Percentiles rank a stretch among this genome's conserved stretches.
These are phyloP conservation scores for Gracilinanus agilis DNA, from an alignment of 2,113 vertebrate species.

Conservation along the genomic window DNA sequence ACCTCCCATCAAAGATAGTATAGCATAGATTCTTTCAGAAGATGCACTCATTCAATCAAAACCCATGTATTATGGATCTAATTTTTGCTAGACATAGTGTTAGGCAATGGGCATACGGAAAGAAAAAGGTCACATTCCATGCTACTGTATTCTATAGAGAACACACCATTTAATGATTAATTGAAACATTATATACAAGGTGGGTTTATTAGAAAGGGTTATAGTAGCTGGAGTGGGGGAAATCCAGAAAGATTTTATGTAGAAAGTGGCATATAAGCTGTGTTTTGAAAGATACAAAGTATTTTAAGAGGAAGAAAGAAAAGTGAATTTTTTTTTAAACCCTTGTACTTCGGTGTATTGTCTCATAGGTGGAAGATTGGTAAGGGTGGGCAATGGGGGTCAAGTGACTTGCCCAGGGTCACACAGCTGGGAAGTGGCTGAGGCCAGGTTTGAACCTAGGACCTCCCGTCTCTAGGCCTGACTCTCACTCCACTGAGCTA, in stretches of 20 bases:
- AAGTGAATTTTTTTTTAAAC: no score
- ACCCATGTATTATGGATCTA: background rate
- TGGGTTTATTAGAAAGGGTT: background rate
- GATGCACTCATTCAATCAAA: background rate
- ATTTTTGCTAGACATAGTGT: background rate
- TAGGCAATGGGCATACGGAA: background rate
- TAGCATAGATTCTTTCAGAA: background rate
- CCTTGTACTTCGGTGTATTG: no score
- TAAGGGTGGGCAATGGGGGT: no score
- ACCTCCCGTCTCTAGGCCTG: no score
- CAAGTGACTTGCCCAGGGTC: no score
- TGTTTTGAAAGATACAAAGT: background rate
- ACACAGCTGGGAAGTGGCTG: no score
- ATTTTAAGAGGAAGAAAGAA: background rate
- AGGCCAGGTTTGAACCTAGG: no score
- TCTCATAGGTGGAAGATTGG: no score
- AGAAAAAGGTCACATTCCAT: background rate
- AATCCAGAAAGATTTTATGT: background rate
- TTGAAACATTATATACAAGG: background rate
- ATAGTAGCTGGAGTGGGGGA: background rate
- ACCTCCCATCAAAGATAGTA: background rate
- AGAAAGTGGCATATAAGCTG: background rate
- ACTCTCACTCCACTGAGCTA: no score
- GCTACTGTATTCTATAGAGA: background rate
- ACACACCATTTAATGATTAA: background rate